Evolutionary conservation across 1,140 invertebrate genomes (phyloP).

Genomic region (Drosophila gunungcola): DNA sequence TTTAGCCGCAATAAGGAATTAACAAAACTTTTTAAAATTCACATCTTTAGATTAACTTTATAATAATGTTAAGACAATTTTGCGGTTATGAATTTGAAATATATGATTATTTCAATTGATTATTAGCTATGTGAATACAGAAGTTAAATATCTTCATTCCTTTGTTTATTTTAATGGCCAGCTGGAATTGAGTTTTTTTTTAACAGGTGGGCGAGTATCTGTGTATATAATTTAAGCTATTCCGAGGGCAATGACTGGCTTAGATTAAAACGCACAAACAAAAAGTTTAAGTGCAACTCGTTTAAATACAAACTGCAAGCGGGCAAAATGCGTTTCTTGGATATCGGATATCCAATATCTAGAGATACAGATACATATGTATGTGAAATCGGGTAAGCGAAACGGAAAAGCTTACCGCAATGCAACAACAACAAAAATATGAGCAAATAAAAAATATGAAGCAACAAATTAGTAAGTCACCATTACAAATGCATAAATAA

Average conservation of each 20-base stretch:
- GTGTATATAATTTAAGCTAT: background rate
- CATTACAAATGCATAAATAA: conserved; percentile 9
- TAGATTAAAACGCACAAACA: conserved; percentile 19
- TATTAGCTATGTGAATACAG: background rate
- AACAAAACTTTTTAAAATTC: no score
- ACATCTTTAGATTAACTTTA: background rate
- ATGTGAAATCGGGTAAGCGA: conserved; percentile 2
- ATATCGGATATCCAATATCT: conserved; percentile 26
- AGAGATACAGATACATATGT: background rate
- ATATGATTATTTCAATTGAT: background rate
- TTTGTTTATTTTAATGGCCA: conserved; percentile 29
- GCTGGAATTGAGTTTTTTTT: conserved; percentile 3
- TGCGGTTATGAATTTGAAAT: background rate
- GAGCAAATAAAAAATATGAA: conserved; percentile 31
- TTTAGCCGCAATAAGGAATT: no score
- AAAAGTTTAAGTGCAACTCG: conserved; percentile 8
- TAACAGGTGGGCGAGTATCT: conserved; percentile 9
- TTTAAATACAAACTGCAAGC: conserved; percentile 16
- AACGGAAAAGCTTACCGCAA: conserved; percentile 30
- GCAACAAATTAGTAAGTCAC: conserved; percentile 70
- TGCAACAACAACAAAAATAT: conserved; percentile 16
- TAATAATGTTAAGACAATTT: background rate
- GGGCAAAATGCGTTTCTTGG: conserved; percentile 13
- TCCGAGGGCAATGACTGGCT: conserved; percentile 33
- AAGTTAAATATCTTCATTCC: background rate